phyloP scores from a whole-genome alignment of 2,113 vertebrate species.

The Gila orcuttii region DNA sequence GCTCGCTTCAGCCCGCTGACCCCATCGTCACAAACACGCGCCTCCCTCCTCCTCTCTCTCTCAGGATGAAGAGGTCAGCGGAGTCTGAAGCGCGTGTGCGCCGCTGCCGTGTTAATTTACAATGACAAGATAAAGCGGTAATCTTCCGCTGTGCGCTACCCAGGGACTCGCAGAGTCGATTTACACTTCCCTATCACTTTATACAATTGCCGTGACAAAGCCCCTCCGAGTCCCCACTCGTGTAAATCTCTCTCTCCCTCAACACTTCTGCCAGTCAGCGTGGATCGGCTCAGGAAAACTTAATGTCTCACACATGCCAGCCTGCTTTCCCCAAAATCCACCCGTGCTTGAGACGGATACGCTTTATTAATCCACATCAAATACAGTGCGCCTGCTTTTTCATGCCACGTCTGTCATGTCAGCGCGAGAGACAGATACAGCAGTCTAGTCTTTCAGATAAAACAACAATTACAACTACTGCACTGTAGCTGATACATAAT shows the following conservation, averaged over 20 bases:
- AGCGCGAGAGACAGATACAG: constrained; percentile 29
- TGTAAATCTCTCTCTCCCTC: constrained; percentile 83
- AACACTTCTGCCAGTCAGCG: constrained; percentile 78
- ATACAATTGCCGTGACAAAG: constrained; percentile 88
- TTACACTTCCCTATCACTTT: constrained; percentile 87
- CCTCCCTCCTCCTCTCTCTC: constrained; percentile 61
- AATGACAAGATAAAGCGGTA: constrained; percentile 98
- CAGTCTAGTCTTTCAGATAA: constrained; percentile 17
- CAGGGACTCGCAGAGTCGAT: constrained; percentile 81
- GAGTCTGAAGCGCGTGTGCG: constrained; percentile 77
- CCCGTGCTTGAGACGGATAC: constrained; percentile 70
- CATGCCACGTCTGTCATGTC: constrained; percentile 27
- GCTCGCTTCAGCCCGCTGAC: constrained; percentile 50
- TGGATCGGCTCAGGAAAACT: constrained; percentile 68
- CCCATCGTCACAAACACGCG: neutral
- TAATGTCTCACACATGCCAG: constrained; percentile 74
- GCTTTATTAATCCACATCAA: constrained; percentile 86
- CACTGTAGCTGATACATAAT: neutral
- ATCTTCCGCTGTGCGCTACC: constrained; percentile 83
- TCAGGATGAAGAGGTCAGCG: constrained; percentile 92
- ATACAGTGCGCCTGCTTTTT: constrained; percentile 54
- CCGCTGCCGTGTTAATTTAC: constrained; percentile 88
- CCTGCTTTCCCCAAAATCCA: constrained; percentile 61
- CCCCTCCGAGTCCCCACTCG: constrained; percentile 73
- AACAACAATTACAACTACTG: constrained; percentile 33